A percentile compares a stretch with the other conserved stretches of the same genome.
These are phyloP conservation scores for Napeogenes inachia DNA, from an alignment of 2,888 invertebrate genomes.

Conservation along the genomic window DNA sequence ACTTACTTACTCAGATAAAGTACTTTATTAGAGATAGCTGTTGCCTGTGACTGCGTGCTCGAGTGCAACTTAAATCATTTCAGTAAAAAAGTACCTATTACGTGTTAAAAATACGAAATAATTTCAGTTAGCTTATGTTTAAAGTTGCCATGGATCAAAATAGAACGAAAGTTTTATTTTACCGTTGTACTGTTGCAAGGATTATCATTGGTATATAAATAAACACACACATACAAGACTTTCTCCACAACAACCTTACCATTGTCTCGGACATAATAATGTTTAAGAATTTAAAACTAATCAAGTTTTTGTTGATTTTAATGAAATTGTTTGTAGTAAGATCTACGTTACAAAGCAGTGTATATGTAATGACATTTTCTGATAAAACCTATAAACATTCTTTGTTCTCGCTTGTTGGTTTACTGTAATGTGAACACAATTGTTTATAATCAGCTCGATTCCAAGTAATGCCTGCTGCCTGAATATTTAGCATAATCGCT, in stretches of 20 bases:
- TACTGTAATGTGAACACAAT: conserved; percentile 48
- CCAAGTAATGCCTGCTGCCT: conserved; percentile 25
- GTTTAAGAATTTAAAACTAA: conserved; percentile 30
- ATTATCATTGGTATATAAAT: neutral
- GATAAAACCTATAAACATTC: conserved; percentile 67
- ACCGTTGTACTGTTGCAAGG: neutral
- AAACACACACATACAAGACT: neutral
- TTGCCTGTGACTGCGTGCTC: too few species aligned
- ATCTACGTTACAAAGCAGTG: conserved; percentile 52
- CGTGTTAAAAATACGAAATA: too few species aligned
- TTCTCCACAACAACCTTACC: neutral
- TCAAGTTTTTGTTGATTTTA: conserved; percentile 35
- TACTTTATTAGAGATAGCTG: too few species aligned
- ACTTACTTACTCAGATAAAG: too few species aligned
- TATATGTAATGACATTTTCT: conserved; percentile 58
- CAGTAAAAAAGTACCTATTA: too few species aligned
- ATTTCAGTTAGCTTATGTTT: too few species aligned
- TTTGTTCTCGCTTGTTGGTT: conserved; percentile 61
- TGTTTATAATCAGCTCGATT: conserved; percentile 42
- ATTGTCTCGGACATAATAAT: conserved; percentile 2
- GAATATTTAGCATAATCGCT: conserved; percentile 27
- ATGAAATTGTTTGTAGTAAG: conserved; percentile 39
- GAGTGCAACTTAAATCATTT: too few species aligned
- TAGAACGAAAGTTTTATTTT: too few species aligned
- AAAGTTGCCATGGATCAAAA: too few species aligned